Evolutionary conservation across 2,113 vertebrate species (phyloP), one percentile per base, ranked within the genome.

Genomic region (Garra rufa): DNA sequence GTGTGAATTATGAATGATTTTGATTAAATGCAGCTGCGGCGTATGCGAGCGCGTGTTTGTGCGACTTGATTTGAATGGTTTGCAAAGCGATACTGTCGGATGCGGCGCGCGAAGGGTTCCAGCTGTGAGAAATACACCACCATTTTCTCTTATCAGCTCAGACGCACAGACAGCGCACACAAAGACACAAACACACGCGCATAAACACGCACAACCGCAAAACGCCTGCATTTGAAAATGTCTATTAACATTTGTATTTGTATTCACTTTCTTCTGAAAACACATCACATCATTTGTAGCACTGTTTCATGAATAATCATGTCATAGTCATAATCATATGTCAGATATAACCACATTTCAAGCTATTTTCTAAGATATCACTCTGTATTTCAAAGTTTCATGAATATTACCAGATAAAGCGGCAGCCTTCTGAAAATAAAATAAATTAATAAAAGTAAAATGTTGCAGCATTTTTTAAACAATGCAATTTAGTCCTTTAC

Each of bases 91-190:
- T 83, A 74, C 70, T 76, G 70, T 76, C 44, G 86, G 50, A 46
- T 44, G 81, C 75, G 69, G 80, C 57, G 65, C 7, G 63, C 43
- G 9, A 76, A 87, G 52, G 77, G 38, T 70, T 74, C 61, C 50
- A 70, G 78, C 70, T 85, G 80, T 88, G 76, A 88, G 78, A 85
- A 85, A 85, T 81, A 52, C 76, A 81, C 28, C 71, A 50, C 59
- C 59, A 76, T 83, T 85, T 88, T 74, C 81, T 85, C 84, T 85
- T 83, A 85, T 88, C 81, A 83, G 76, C 52, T 21, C 69, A 69
- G n/a, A 63, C 28, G 30, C 61, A 50, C 57, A 9, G 15, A 19
- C 19, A 21, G 21, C 1, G 15, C n/a, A 0, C 34, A 28, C 57
- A 55, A 73, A 71, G 21, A 57, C 30, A 44, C 48, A 79, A 10